Conservation (phyloP, 37 sponge, comb jelly and placozoan species). For the Spongia lamella region DNA sequence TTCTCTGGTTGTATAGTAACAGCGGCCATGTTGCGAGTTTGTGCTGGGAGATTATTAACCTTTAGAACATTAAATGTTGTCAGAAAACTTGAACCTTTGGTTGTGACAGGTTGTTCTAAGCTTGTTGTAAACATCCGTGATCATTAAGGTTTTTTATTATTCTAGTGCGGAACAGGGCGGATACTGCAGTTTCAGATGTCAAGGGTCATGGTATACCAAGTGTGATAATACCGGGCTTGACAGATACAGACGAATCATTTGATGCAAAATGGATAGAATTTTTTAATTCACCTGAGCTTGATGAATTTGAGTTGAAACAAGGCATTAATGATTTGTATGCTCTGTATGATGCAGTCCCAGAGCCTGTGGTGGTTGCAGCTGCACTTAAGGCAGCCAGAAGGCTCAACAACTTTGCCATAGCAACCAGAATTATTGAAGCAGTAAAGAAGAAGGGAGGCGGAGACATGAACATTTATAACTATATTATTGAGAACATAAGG, state of each 20-base stretch:
- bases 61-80: too few species aligned
- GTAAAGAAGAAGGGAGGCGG: slow-evolving; percentile 84
- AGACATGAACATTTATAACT: slow-evolving; percentile 72
- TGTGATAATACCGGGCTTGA: background rate
- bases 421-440: slow-evolving; percentile 85
- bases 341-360: slow-evolving; percentile 93
- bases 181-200: too few species aligned
- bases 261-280: slow-evolving; percentile 81
- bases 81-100: too few species aligned
- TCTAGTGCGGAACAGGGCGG: too few species aligned
- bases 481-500: slow-evolving; percentile 64
- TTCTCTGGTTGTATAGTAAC: too few species aligned
- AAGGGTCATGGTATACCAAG: too few species aligned
- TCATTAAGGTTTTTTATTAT: too few species aligned
- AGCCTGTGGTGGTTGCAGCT: slow-evolving; percentile 83
- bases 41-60: too few species aligned
- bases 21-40: too few species aligned
- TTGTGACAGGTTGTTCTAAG: too few species aligned
- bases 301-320: slow-evolving; percentile 66
- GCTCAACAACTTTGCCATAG: slow-evolving; percentile 81
- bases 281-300: slow-evolving; percentile 71
- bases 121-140: too few species aligned
- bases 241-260: slow-evolving; percentile 73
- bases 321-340: slow-evolving; percentile 61
- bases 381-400: slow-evolving; percentile 81